Evolutionary conservation across 2,113 vertebrate species (phyloP).

Genomic region (Opisthocomus hoazin): DNA sequence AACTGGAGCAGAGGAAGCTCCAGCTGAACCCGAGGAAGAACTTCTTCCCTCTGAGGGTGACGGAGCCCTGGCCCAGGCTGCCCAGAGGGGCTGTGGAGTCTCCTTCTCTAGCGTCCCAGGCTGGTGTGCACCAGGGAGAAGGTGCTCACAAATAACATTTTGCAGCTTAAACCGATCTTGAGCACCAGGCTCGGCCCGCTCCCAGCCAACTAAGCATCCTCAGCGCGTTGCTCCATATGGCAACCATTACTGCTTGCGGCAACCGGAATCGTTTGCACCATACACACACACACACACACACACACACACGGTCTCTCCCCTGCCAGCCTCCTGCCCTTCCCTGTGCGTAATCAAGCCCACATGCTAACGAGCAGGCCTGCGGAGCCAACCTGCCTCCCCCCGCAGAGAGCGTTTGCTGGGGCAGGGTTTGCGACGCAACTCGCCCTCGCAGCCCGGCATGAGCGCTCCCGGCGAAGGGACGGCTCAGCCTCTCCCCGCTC

Average conservation of each 20-base stretch:
- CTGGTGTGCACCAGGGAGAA: fast-evolving
- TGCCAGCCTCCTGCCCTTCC: background rate
- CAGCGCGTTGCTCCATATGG: background rate
- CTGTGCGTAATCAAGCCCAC: background rate
- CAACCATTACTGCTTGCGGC: background rate
- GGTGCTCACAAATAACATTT: background rate
- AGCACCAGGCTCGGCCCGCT: background rate
- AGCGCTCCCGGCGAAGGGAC: fast-evolving
- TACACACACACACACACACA: background rate
- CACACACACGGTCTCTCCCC: background rate
- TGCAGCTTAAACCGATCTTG: fast-evolving
- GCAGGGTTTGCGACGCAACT: background rate
- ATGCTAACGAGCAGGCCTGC: background rate
- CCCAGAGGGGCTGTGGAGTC: too few relatives aligned
- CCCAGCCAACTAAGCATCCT: background rate
- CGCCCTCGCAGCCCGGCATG: fast-evolving
- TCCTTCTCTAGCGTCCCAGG: fast-evolving
- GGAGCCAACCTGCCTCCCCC: background rate
- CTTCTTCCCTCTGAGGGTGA: too few relatives aligned
- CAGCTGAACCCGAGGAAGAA: too few relatives aligned
- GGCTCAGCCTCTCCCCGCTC: background rate
- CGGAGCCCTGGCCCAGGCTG: too few relatives aligned
- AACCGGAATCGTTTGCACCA: fast-evolving
- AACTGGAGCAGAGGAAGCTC: too few relatives aligned
- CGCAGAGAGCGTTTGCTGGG: fast-evolving